Evolutionary conservation across 2,797 vertebrate species (phyloP).

Genomic region (Pyrocephalus nanus): DNA sequence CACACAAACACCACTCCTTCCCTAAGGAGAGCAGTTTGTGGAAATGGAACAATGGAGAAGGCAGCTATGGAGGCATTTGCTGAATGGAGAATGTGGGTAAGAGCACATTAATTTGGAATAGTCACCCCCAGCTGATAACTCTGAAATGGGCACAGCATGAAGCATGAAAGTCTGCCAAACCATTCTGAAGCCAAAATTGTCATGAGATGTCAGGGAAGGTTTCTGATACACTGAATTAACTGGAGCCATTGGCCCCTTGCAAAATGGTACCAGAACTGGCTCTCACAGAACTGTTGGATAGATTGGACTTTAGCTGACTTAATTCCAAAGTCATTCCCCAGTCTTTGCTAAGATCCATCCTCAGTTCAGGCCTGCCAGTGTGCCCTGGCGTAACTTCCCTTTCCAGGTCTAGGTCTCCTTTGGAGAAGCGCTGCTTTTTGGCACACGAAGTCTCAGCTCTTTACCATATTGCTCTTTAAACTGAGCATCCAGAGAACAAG

Average conservation of each 20-base stretch:
- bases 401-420: background rate
- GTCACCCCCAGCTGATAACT: background rate
- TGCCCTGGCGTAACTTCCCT: background rate
- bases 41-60: background rate
- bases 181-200: background rate
- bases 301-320: background rate
- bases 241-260: background rate
- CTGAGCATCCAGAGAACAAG: background rate
- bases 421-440: background rate
- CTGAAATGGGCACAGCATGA: background rate
- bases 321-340: background rate
- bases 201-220: background rate
- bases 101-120: background rate
- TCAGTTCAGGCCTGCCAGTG: background rate
- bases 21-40: background rate
- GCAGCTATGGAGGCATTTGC: background rate
- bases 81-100: background rate
- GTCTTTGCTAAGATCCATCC: background rate
- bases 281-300: background rate
- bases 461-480: background rate
- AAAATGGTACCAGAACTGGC: background rate
- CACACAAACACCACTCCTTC: background rate
- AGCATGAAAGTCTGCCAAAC: background rate
- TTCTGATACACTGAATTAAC: background rate
- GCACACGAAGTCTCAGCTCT: background rate